Evolutionary conservation across 2,888 invertebrate genomes (phyloP), one percentile per base, ranked within the genome.

Genomic region (Pristionchus maxplancki): DNA sequence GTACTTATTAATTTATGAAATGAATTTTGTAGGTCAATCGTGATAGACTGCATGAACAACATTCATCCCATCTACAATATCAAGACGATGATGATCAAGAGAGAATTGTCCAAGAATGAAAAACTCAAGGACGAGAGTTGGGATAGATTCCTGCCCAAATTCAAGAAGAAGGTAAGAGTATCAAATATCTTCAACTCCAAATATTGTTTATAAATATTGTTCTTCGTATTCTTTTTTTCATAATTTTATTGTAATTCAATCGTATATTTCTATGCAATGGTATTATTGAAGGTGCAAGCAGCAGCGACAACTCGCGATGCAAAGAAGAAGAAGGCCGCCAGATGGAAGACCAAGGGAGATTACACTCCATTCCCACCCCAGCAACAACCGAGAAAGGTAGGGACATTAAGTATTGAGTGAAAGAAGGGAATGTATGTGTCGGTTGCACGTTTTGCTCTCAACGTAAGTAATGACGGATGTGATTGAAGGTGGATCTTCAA

Each of bases 31-130:
- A 92, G 92, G 88, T 96, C 97, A 92, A 97, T 99, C 93, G 97
- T 97, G 1, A 97, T 97, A 94, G 99, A 99, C 93, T 98, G 98
- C 0, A 98, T 99, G 98, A 97, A 97, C 95, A 99, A 99, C 95
- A 96, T 99, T 88, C 99, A 99, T 96, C 99, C 99, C 0, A 97
- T 99, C 95, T 99, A 98, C 95, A 98, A 98, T 94, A 98, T 99
- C 62, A 96, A 96, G 96, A 97, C 97, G 3, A 95, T 99, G 86
- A 99, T 99, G 98, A 98, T 99, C 86, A 99, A 99, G 95, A 96
- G 97, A 92, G 98, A 99, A 95, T 95, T 99, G 88, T 97, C 97
- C 93, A 98, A 98, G 95, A 97, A 99, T 96, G 97, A 98, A 0
- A 97, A 96, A 94, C 95, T 99, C 88, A 97, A 97, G 95, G 97